These are phyloP conservation scores for Xiphias gladius DNA, from an alignment of 2,113 vertebrate species.

Conservation along the genomic window DNA sequence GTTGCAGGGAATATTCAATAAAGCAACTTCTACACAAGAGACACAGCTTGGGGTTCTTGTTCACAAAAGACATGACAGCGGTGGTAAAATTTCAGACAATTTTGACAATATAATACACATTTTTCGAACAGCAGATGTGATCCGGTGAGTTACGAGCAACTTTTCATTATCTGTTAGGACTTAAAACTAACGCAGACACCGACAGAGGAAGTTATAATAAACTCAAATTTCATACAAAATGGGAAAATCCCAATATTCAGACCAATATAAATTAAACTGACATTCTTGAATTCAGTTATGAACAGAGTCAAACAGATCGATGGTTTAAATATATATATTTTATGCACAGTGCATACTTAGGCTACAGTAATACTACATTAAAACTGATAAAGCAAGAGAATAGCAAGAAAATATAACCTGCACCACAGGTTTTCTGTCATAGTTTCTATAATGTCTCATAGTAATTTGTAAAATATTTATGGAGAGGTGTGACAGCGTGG, in stretches of 20 bases:
- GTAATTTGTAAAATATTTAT: background rate
- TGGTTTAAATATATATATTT: background rate
- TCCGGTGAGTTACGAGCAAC: conserved; percentile 20
- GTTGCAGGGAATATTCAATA: conserved; percentile 59
- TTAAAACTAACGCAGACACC: conserved; percentile 7
- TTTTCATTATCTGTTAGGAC: background rate
- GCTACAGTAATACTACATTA: background rate
- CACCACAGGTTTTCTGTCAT: background rate
- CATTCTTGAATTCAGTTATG: background rate
- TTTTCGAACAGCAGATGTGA: conserved; percentile 1
- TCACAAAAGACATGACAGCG: conserved; percentile 31
- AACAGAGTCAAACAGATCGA: background rate
- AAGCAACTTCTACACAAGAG: conserved; percentile 30
- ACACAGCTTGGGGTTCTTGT: conserved; percentile 23
- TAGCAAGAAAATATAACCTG: background rate
- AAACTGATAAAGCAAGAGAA: background rate
- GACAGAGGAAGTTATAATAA: conserved; percentile 8
- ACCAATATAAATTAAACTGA: conserved; percentile 8
- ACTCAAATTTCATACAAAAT: conserved; percentile 3
- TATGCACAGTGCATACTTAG: background rate
- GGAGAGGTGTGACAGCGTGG: background rate
- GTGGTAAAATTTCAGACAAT: conserved; percentile 3
- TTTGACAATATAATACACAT: conserved; percentile 15
- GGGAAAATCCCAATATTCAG: background rate
- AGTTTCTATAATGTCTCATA: background rate